These are phyloP conservation scores for Stenchaetothrips biformis DNA, from an alignment of 2,888 invertebrate genomes.

Conservation along the genomic window DNA sequence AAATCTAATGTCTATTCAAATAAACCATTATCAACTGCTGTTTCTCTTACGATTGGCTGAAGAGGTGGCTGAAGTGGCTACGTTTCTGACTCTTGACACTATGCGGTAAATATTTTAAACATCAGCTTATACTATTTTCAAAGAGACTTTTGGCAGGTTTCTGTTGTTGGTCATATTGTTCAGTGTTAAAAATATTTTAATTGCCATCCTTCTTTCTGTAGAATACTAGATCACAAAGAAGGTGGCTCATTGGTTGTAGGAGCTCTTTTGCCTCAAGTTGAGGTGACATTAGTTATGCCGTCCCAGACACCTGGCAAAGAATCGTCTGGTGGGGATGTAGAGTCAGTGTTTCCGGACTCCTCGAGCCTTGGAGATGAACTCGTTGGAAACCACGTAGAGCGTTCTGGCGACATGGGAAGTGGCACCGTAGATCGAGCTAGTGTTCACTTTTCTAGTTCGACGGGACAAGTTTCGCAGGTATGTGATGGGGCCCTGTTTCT, in stretches of 20 bases:
- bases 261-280: conserved; percentile 76
- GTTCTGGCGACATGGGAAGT: neutral
- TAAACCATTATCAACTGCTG: conserved; percentile 90
- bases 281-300: conserved; percentile 83
- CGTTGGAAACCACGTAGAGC: conserved; percentile 43
- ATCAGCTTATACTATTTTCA: neutral
- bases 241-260: conserved; percentile 62
- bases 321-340: conserved; percentile 76
- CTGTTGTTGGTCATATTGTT: neutral
- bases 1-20: conserved; percentile 79
- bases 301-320: conserved; percentile 78
- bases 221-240: conserved; percentile 54
- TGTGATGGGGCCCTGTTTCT: neutral
- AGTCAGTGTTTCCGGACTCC: conserved; percentile 79
- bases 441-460: neutral
- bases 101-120: conserved; percentile 44
- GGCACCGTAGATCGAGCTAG: conserved; percentile 1
- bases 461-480: conserved; percentile 19
- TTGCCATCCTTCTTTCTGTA: neutral
- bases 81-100: conserved; percentile 73
- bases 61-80: conserved; percentile 69
- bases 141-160: neutral
- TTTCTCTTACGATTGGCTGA: conserved; percentile 82
- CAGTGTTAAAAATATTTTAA: neutral
- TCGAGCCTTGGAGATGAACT: conserved; percentile 76